Evolutionary conservation across 2,113 vertebrate species (phyloP), one percentile per base, ranked within the genome.

Genomic region (Platichthys flesus): DNA sequence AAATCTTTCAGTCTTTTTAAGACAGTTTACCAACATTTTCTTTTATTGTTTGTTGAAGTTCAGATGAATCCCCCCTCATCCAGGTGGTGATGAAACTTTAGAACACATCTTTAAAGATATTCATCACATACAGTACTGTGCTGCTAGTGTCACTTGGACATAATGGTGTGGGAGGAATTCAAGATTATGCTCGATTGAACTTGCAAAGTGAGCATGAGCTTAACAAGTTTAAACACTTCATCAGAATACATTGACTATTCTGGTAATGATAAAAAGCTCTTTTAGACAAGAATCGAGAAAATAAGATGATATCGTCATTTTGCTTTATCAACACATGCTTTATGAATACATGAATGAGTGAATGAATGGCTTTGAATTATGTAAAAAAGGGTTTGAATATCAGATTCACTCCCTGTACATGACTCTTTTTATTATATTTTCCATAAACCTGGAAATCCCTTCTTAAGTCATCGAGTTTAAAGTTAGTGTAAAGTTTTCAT

Each of bases 141-240:
- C 61, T 56, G 14, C 42, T 14, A n/a, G 14, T 67, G 45, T 23
- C n/a, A 66, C 31, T 57, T 74, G 52, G 20, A 66, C 26, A 61
- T 51, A 71, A n/a, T 13, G 26, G 72, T 24, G 72, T 58, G 55
- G 40, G 63, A 75, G 63, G 54, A 75, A 75, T 59, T 35, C n/a
- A 20, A 24, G 7, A 24, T 31, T 24, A 14, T 20, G 24, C n/a
- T 54, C 3, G 3, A 14, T 26, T 62, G 31, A 63, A 40, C 26
- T 51, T 28, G 45, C 9, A 23, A 24, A 61, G 2, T 35, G 35
- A 20, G 12, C 0, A 42, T 20, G 9, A 35, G 10, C 31, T 31
- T 7, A 31, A 8, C 31, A 31, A 31, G 31, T 31, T 31, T 31
- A 31, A 31, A 31, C 24, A 52, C n/a, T 16, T 56, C 18, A 23